Base-by-base conservation (phyloP, 2,113 vertebrate genomes). In the Puntigrus tetrazona region DNA sequence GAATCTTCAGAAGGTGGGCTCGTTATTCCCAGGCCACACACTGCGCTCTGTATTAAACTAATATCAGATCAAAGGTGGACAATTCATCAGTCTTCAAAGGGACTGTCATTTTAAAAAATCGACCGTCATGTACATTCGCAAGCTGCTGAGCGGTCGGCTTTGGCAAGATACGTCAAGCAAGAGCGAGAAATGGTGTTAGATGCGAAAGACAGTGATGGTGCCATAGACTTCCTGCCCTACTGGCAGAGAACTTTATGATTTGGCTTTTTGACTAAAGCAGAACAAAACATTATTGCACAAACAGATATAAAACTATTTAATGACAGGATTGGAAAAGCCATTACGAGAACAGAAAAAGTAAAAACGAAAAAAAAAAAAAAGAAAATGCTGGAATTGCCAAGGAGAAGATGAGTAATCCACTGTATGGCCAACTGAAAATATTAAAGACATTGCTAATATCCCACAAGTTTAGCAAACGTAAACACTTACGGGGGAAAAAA, bases 201-300 rank as follows among this genome's bases (percentile, higher is more conserved):
- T 88, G 76, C 63, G 69, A 50, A 80, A 87, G 69, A 87, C 81
- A 86, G 78, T 65, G 47, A 88, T 84, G 50, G 73, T 86, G 85
- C 45, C 57, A 79, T 55, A 82, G 81, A 38, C 38, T 45, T 85
- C 69, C 77, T 81, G 76, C 52, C 76, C 82, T 45, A 27, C 85
- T 84, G 76, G 50, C 79, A 63, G 50, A 70, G 7, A 25, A 81
- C 45, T 87, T 88, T 83, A 87, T 67, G 78, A 85, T 72, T 85
- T 63, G 50, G 65, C 78, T 82, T 31, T 38, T 14, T 78, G 80
- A 84, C 65, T 61, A 87, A 84, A 83, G 77, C 57, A 87, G 65
- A 87, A 89, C 84, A 88, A 88, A 88, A 88, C 72, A 87, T 84
- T 88, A 82, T 89, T 89, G 84, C 88, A 89, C 75, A 87, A 89